Conservation (phyloP, 1,140 invertebrate genomes). For the Drosophila arizonae region DNA sequence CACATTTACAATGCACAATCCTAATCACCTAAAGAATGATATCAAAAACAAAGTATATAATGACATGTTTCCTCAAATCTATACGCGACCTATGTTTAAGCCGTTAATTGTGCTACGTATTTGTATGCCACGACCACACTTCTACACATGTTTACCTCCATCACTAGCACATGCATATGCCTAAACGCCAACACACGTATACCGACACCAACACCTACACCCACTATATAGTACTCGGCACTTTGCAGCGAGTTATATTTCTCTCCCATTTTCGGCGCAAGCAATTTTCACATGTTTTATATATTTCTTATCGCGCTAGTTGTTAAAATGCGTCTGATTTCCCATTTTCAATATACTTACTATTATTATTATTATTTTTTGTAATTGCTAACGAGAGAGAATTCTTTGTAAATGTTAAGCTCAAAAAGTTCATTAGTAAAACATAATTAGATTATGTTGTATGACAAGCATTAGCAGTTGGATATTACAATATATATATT, state of each 20-base stretch:
- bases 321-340: slow-evolving; percentile 40
- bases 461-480: slow-evolving; percentile 79
- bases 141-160: slow-evolving; percentile 35
- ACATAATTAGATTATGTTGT: slow-evolving; percentile 79
- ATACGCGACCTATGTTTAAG: slow-evolving; percentile 39
- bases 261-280: slow-evolving; percentile 19
- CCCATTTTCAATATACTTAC: slow-evolving; percentile 26
- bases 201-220: slow-evolving; percentile 17
- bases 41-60: slow-evolving; percentile 52
- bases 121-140: slow-evolving; percentile 16
- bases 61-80: slow-evolving; percentile 42
- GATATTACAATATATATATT: slow-evolving; percentile 73
- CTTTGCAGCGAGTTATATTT: slow-evolving; percentile 18
- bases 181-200: slow-evolving; percentile 7
- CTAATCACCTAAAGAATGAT: slow-evolving; percentile 68
- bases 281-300: slow-evolving; percentile 25
- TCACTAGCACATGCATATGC: neutral
- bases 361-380: slow-evolving; percentile 55
- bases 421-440: slow-evolving; percentile 75
- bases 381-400: slow-evolving; percentile 53
- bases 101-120: slow-evolving; percentile 22
- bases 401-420: slow-evolving; percentile 79
- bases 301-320: slow-evolving; percentile 29
- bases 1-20: slow-evolving; percentile 75
- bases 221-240: slow-evolving; percentile 13